A percentile compares a stretch with the other conserved stretches of the same genome.
These are phyloP conservation scores for Scartelaos histophorus DNA, from an alignment of 2,113 vertebrate genomes.

Conservation along the genomic window DNA sequence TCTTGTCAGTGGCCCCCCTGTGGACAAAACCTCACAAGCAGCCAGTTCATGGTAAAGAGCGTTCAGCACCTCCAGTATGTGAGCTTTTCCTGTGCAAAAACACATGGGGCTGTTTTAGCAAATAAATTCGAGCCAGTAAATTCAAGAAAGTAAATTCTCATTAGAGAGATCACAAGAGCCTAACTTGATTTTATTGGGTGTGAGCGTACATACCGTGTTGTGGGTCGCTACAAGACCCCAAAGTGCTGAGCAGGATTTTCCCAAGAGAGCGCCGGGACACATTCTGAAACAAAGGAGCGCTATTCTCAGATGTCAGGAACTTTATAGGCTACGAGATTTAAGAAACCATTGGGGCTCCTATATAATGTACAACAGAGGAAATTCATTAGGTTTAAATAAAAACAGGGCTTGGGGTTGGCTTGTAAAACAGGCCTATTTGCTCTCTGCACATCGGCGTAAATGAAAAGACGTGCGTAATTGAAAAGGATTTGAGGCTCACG, in stretches of 20 bases:
- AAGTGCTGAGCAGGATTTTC: conserved; percentile 89
- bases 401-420: conserved; percentile 6
- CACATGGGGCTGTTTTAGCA: not conserved
- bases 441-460: conserved; percentile 1
- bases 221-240: conserved; percentile 85
- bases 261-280: conserved; percentile 87
- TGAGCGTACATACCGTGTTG: conserved; percentile 77
- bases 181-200: conserved; percentile 33
- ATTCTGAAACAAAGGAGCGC: conserved; percentile 76
- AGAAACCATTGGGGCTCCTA: conserved; percentile 17
- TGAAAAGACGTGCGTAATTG: not conserved
- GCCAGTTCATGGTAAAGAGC: conserved; percentile 84
- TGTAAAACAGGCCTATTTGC: not conserved
- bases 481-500: conserved; percentile 70
- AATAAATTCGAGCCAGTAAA: conserved; percentile 12
- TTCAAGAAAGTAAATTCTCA: conserved; percentile 30
- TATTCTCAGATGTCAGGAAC: conserved; percentile 20
- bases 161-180: conserved; percentile 25
- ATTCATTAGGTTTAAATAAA: conserved; percentile 15
- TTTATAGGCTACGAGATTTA: conserved; percentile 23
- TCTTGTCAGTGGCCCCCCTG: conserved; percentile 60
- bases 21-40: conserved; percentile 82
- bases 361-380: conserved; percentile 20
- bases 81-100: conserved; percentile 73
- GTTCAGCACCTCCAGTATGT: conserved; percentile 83